Evolutionary conservation across 2,797 vertebrate species (phyloP), one percentile per base, ranked within the genome.

Genomic region (Decapterus maruadsi): DNA sequence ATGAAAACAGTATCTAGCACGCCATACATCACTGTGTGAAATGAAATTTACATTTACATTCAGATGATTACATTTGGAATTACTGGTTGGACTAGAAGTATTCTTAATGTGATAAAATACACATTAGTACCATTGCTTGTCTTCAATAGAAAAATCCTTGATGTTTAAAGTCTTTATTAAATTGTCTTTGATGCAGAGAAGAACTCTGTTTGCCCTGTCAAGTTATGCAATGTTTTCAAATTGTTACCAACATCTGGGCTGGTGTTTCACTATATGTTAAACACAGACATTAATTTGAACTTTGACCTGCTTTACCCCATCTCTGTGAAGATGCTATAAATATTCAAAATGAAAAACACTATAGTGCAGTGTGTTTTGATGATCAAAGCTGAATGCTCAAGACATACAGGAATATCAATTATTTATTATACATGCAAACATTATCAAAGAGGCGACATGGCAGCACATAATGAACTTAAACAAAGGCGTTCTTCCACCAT

Each of bases 401-500:
- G 75, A 85, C 70, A 43, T 82, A 69, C 57, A 78, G 38, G 60
- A 68, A 65, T 75, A 75, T 79, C 50, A 84, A 61, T 81, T 81
- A 88, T 86, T 48, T 46, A 92, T 84, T 78, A 87, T 76, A 83
- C 45, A 85, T 68, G 57, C 73, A 75, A 89, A 85, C 54, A 76
- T 81, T 81, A 78, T 84, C 75, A 89, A 81, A 90, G 82, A 57
- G 59, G 66, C 60, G 8, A 75, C 58, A 20, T 34, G 50, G 77
- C 43, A 65, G 14, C 67, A 68, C 77, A 68, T 53, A 57, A 82
- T 84, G 80, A 83, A 77, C 85, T 87, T 64, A 85, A 91, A 94
- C 92, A 92, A 94, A 93, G 87, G 81, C 82, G 8, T 80, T 85
- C 83, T 75, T 75, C 65, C 43, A 53, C 58, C 50, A 16, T 67